Evolutionary conservation across 1,140 invertebrate genomes (phyloP), one percentile per base, ranked within the genome.

Genomic region (Stenopsyche tienmushanensis): DNA sequence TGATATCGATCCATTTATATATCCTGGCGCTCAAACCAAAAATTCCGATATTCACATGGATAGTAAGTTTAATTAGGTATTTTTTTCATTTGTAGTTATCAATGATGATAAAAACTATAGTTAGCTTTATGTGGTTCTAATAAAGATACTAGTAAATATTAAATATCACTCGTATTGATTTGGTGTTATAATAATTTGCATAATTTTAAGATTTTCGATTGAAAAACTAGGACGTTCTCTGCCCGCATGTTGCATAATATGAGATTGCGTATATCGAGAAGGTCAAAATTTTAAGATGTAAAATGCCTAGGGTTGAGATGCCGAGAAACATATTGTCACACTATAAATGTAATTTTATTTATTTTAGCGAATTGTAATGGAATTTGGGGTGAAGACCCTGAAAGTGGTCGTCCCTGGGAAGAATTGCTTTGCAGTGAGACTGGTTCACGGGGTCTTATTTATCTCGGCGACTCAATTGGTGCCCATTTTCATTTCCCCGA

Each of bases 401-500:
- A 39, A 5, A 76, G 72, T 3, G 73, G 72, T 2, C 59, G 60
- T 20, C 64, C 79, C 0, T 83, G 78, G 71, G 82, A 83, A 71
- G 73, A 77, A 13, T 64, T 72, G 39, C 72, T 82, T 2, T 83
- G 82, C 65, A 70, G 59, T 1, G 67, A 72, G 3, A 74, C 72
- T 9, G 63, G 74, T 7, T 71, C 73, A 7, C 7, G 41, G 5
- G 82, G 82, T 15, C 58, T 83, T 0, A 75, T 79, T n/a, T 76
- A 79, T n/a, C 68, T 83, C 20, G 82, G 82, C 1, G 82, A 83
- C 68, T 83, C 82, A 1, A 74, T 83, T 0, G 77, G 78, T 15
- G 82, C 82, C n/a, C 82, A 83, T 72, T 83, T 83, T 62, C 81
- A 83, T 58, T 71, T 82, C 17, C 82, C 82, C 3, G 72, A 76